phyloP scores from a whole-genome alignment of 1,140 invertebrate genomes.

The Drosophila nigrodunni region DNA sequence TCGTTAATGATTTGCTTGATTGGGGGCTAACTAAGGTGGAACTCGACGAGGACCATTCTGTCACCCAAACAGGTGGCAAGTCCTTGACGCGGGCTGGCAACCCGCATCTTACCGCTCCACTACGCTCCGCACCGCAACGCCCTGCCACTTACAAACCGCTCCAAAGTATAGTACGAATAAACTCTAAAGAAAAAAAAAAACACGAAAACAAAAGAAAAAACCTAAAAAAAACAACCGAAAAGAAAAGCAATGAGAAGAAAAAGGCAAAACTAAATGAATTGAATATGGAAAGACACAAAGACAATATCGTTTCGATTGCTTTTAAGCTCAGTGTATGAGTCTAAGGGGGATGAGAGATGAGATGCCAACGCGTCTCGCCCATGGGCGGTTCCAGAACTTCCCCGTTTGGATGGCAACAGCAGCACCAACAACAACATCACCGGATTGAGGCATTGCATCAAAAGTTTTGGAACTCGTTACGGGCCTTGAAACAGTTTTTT shows the following conservation, averaged over 20 bases:
- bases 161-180: conserved; percentile 24
- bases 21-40: conserved; percentile 14
- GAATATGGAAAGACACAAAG: conserved; percentile 30
- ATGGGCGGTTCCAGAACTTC: background rate
- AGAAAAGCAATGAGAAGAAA: too few relatives aligned
- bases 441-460: background rate
- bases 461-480: background rate
- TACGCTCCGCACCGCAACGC: background rate
- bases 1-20: background rate
- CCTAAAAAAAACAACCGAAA: too few relatives aligned
- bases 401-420: background rate
- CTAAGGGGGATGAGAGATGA: background rate
- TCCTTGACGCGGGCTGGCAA: conserved; percentile 7
- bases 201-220: background rate
- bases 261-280: conserved; percentile 8
- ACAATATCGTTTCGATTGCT: conserved; percentile 40
- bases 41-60: background rate
- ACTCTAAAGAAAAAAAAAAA: background rate
- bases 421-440: background rate
- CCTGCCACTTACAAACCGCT: conserved; percentile 1
- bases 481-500: conserved; percentile 5
- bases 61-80: background rate
- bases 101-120: background rate
- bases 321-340: background rate
- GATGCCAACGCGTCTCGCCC: background rate